Percentiles rank a stretch among this genome's conserved stretches.
These are phyloP conservation scores for Empis livida DNA, from an alignment of 2,888 invertebrate genomes.

Conservation along the genomic window DNA sequence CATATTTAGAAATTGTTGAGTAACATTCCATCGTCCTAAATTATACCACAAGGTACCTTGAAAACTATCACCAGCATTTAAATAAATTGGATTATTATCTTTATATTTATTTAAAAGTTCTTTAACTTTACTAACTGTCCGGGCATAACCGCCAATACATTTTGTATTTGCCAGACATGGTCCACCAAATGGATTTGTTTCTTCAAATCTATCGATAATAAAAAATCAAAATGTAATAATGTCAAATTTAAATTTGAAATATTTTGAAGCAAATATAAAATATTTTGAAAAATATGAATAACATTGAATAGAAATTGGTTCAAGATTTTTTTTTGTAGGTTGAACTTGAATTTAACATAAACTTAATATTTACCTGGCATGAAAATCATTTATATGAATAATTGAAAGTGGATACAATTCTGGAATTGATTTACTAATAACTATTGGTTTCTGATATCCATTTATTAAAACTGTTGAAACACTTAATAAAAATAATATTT, in stretches of 20 bases:
- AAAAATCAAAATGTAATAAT: too few species aligned
- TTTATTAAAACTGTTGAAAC: too few species aligned
- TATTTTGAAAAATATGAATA: too few species aligned
- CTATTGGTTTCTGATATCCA: too few species aligned
- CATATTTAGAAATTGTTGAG: slow-evolving; percentile 60
- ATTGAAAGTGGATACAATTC: slow-evolving; percentile 29
- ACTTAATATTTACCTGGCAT: slow-evolving; percentile 26
- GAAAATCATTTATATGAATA: slow-evolving; percentile 34
- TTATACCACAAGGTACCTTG: slow-evolving; percentile 80
- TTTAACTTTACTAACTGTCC: slow-evolving; percentile 45
- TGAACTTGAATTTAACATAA: too few species aligned
- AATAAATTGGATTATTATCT: slow-evolving; percentile 44
- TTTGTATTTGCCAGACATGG: slow-evolving; percentile 41
- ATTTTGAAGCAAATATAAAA: too few species aligned
- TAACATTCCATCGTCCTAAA: slow-evolving; percentile 58
- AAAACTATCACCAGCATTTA: slow-evolving; percentile 75
- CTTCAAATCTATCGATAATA: slow-evolving; percentile 41
- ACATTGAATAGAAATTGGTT: too few species aligned
- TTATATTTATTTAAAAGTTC: slow-evolving; percentile 34
- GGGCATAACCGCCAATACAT: slow-evolving; percentile 58
- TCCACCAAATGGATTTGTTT: slow-evolving; percentile 43
- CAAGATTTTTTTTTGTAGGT: too few species aligned
- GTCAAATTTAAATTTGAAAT: too few species aligned
- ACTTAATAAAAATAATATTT: too few species aligned
- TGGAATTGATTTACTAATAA: background rate